Percentiles rank a stretch among this genome's conserved stretches.
These are phyloP conservation scores for Siderastrea radians DNA, from an alignment of 92 coral and sea anemone species.

Conservation along the genomic window DNA sequence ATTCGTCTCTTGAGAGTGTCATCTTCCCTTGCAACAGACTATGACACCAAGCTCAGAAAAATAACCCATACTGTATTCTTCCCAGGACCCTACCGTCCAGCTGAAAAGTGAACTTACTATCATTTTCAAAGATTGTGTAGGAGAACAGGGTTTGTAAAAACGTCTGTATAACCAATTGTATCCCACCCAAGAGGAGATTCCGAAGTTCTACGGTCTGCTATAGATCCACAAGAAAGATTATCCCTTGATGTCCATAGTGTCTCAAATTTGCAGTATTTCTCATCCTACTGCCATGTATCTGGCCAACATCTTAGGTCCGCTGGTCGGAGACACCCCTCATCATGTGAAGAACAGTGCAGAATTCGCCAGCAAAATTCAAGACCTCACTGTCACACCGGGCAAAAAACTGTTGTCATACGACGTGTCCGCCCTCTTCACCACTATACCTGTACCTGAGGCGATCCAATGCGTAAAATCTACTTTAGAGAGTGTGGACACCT, in stretches of 20 bases:
- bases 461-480: too few species aligned
- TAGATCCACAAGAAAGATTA: slow-evolving; percentile 13
- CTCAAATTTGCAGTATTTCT: not conserved
- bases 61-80: not conserved
- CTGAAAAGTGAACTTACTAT: too few species aligned
- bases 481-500: too few species aligned
- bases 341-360: slow-evolving; percentile 6
- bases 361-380: not conserved
- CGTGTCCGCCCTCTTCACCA: slow-evolving; percentile 23
- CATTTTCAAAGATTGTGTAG: too few species aligned
- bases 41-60: too few species aligned
- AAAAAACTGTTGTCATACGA: slow-evolving; percentile 25
- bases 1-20: too few species aligned
- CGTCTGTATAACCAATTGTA: not conserved
- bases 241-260: slow-evolving; percentile 24
- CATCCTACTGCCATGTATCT: slow-evolving; percentile 11
- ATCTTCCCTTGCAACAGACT: too few species aligned
- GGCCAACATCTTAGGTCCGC: slow-evolving; percentile 9
- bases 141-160: not conserved
- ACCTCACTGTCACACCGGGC: not conserved
- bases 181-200: not conserved
- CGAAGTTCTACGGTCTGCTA: slow-evolving; percentile 1
- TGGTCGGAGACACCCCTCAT: slow-evolving; percentile 29
- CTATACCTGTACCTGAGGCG: slow-evolving; percentile 2
- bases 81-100: too few species aligned